Percentiles rank a stretch among this genome's conserved stretches.
Evolutionary conservation across 1,140 invertebrate species (phyloP).

Genomic region (Fopius arisanus): DNA sequence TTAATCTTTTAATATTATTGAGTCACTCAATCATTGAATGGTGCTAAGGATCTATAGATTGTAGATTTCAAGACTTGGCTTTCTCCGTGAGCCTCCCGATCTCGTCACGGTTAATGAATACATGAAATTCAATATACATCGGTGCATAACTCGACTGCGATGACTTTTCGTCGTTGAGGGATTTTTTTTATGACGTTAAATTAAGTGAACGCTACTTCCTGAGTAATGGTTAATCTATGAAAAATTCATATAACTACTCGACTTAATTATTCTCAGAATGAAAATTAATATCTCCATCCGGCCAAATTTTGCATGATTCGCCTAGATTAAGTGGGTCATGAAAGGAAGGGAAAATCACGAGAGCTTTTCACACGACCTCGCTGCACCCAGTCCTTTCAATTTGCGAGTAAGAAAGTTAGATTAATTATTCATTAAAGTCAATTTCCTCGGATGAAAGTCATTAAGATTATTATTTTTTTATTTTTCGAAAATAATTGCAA

Average conservation of each 20-base stretch:
- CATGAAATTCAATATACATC: constrained; percentile 7
- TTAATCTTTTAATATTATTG: neutral
- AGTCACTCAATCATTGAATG: neutral
- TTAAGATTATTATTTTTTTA: neutral
- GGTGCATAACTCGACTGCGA: neutral
- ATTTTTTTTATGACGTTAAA: neutral
- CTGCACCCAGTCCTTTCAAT: neutral
- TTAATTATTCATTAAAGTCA: constrained; percentile 4
- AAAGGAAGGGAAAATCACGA: constrained; percentile 8
- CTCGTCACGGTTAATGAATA: constrained; percentile 30
- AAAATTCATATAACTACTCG: neutral
- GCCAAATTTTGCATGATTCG: neutral
- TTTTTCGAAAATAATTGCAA: neutral
- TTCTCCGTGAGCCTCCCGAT: constrained; percentile 33
- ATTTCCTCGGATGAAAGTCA: constrained; percentile 1
- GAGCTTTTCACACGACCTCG: constrained; percentile 31
- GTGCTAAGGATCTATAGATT: neutral
- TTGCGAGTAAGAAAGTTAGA: constrained; percentile 6
- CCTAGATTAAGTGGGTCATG: constrained; percentile 24
- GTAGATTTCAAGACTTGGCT: constrained; percentile 22
- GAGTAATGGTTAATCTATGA: neutral
- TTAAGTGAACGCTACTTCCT: neutral
- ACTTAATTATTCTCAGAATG: neutral
- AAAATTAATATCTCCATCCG: neutral
- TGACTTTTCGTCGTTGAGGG: constrained; percentile 14